Conservation (phyloP, 2,797 vertebrate genomes). For the Perodicticus potto region DNA sequence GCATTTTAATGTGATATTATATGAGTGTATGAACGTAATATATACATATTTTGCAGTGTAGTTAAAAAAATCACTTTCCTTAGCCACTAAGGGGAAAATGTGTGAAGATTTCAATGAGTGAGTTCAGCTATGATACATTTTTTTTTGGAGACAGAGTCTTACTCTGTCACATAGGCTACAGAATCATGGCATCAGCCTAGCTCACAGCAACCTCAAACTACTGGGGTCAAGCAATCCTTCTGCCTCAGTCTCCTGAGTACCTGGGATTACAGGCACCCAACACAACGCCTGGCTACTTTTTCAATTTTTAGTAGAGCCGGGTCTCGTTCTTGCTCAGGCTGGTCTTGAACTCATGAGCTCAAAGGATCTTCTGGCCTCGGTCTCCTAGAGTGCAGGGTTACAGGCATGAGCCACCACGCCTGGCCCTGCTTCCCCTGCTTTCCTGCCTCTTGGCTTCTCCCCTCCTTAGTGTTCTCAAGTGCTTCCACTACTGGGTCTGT, state of each 20-base stretch:
- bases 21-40: background rate
- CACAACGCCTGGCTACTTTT: background rate
- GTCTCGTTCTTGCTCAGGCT: background rate
- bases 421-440: too few relatives aligned
- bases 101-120: background rate
- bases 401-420: background rate
- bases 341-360: background rate
- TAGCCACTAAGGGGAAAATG: background rate
- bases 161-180: too few relatives aligned
- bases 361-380: rapidly evolving
- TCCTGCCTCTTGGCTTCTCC: too few relatives aligned
- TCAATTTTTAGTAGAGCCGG: background rate
- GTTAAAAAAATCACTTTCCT: background rate
- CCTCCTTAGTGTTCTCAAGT: background rate
- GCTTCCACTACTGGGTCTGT: rapidly evolving
- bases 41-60: background rate
- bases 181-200: too few relatives aligned
- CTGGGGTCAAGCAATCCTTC: too few relatives aligned
- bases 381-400: background rate
- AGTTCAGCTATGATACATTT: background rate
- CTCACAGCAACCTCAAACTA: too few relatives aligned
- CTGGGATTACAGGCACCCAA: too few relatives aligned
- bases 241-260: too few relatives aligned
- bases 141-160: too few relatives aligned
- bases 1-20: background rate